Conservation (phyloP, 2,113 vertebrate species). For the Halichoeres trimaculatus region DNA sequence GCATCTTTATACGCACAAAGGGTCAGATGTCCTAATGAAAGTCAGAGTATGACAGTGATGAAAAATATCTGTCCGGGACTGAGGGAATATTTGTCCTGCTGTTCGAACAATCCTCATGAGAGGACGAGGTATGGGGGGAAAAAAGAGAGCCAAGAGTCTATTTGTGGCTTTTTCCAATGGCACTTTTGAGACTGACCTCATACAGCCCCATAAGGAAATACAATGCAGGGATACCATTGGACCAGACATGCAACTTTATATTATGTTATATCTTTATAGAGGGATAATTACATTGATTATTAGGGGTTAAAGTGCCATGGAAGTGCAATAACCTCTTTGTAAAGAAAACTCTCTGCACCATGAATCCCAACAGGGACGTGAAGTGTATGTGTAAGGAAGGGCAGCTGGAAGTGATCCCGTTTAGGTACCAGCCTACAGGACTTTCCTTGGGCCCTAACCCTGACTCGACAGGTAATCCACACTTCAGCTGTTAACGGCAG, state of each 20-base stretch:
- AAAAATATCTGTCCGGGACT: slow-evolving; percentile 41
- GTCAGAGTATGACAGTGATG: slow-evolving; percentile 33
- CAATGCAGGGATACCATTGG: slow-evolving; percentile 1
- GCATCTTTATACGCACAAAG: slow-evolving; percentile 1
- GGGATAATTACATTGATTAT: slow-evolving; percentile 42
- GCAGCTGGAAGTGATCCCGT: slow-evolving; percentile 82
- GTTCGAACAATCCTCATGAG: slow-evolving; percentile 32
- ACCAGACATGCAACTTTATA: slow-evolving; percentile 12
- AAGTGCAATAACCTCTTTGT: slow-evolving; percentile 52
- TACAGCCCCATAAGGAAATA: slow-evolving; percentile 26
- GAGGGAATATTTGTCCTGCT: slow-evolving; percentile 48
- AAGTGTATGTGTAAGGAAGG: slow-evolving; percentile 40
- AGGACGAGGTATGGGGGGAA: slow-evolving; percentile 38
- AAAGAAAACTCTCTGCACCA: slow-evolving; percentile 48
- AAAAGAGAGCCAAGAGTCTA: slow-evolving; percentile 31
- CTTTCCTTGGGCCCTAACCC: slow-evolving; percentile 80
- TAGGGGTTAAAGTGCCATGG: slow-evolving; percentile 51
- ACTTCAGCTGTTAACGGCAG: slow-evolving; percentile 82
- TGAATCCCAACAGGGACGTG: slow-evolving; percentile 51
- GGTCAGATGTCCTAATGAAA: slow-evolving; percentile 37
- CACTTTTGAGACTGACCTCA: slow-evolving; percentile 28
- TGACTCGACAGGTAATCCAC: slow-evolving; percentile 84
- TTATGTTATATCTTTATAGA: slow-evolving; percentile 34
- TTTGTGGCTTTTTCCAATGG: slow-evolving; percentile 27
- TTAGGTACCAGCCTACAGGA: slow-evolving; percentile 69